Percentiles rank a stretch among this genome's conserved stretches.
Evolutionary conservation across 2,888 invertebrate genomes (phyloP).

Genomic region (Acleris cristana): DNA sequence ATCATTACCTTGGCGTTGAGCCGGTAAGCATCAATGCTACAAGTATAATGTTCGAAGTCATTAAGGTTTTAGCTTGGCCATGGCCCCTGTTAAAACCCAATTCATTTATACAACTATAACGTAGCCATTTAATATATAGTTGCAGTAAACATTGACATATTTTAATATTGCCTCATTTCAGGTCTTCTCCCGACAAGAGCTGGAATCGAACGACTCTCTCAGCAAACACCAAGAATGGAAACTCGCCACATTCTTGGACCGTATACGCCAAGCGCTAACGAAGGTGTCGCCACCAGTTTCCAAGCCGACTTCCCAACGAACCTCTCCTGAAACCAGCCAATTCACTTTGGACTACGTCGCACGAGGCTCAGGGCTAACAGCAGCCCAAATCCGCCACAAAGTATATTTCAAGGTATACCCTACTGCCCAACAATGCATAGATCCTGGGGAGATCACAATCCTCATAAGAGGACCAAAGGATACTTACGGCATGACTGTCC

Average conservation of each 20-base stretch:
- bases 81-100: too few relatives aligned
- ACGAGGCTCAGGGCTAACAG: conserved; percentile 84
- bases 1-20: conserved; percentile 84
- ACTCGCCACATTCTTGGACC: conserved; percentile 79
- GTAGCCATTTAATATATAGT: too few relatives aligned
- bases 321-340: conserved; percentile 66
- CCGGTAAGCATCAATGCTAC: conserved; percentile 68
- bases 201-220: conserved; percentile 75
- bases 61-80: background rate
- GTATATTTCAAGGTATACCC: conserved; percentile 85
- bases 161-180: conserved; percentile 56
- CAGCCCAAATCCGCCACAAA: conserved; percentile 82
- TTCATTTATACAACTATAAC: too few relatives aligned
- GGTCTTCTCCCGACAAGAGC: conserved; percentile 83
- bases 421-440: conserved; percentile 74
- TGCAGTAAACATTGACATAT: too few relatives aligned
- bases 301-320: conserved; percentile 64
- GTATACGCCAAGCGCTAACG: conserved; percentile 72
- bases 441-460: conserved; percentile 77
- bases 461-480: conserved; percentile 77
- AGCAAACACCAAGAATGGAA: conserved; percentile 82
- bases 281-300: conserved; percentile 73
- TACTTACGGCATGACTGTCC: conserved; percentile 71
- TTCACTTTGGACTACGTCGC: conserved; percentile 82
- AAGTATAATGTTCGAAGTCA: background rate